Conservation (phyloP, 1,140 invertebrate species). For the Drosophila prosaltans region DNA sequence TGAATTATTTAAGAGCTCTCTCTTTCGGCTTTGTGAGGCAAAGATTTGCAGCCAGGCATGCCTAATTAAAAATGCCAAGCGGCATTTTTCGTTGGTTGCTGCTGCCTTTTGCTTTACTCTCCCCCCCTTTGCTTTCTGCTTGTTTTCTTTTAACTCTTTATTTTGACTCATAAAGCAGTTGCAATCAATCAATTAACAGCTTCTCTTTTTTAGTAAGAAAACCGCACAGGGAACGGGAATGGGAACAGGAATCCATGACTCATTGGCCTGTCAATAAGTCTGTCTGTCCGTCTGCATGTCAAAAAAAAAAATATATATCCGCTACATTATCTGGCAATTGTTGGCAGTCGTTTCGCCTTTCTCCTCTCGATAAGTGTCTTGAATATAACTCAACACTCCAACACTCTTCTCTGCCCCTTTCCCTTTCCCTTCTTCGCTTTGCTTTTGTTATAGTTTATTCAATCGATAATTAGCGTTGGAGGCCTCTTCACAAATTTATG, state of each 20-base stretch:
- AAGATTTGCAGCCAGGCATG: constrained; percentile 51
- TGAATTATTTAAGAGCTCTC: constrained; percentile 74
- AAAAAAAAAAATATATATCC: constrained; percentile 41
- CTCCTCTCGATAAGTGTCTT: constrained; percentile 36
- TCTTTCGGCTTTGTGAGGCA: constrained; percentile 25
- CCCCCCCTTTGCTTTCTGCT: too few species aligned
- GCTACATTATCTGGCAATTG: constrained; percentile 52
- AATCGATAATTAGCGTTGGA: constrained; percentile 71
- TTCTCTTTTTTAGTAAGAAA: constrained; percentile 34
- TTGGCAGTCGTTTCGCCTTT: constrained; percentile 38
- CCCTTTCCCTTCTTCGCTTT: not conserved
- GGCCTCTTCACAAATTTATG: constrained; percentile 64
- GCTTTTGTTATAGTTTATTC: constrained; percentile 61
- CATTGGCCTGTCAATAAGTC: constrained; percentile 70
- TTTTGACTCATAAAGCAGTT: constrained; percentile 61
- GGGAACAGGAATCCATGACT: constrained; percentile 44
- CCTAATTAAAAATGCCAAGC: constrained; percentile 69
- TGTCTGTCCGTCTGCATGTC: constrained; percentile 30
- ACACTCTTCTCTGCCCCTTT: not conserved
- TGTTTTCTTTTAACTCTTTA: constrained; percentile 10
- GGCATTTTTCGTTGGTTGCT: constrained; percentile 44
- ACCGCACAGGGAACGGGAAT: constrained; percentile 40
- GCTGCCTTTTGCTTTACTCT: not conserved
- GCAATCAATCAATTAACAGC: constrained; percentile 78
- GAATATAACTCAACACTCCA: constrained; percentile 6